Evolutionary conservation across 2,113 vertebrate species (phyloP).

Genomic region (Ammospiza caudacuta): DNA sequence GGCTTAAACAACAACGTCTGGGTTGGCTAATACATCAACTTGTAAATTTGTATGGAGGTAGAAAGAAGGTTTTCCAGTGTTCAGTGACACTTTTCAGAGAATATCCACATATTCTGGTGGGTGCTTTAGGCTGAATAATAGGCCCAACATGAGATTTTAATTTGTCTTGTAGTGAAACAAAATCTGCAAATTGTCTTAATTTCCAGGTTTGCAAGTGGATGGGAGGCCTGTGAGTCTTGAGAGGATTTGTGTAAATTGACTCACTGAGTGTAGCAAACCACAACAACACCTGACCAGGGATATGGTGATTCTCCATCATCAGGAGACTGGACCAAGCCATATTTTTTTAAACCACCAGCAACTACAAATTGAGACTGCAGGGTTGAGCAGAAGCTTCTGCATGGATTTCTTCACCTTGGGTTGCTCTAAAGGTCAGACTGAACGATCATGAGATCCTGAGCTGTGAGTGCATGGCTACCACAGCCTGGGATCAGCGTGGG

Average conservation of each 20-base stretch:
- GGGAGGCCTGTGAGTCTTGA: neutral
- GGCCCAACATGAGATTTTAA: neutral
- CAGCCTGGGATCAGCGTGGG: neutral
- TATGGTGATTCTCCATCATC: neutral
- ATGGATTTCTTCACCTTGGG: neutral
- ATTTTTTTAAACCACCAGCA: neutral
- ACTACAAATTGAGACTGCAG: neutral
- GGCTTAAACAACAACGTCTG: neutral
- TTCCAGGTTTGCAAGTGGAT: neutral
- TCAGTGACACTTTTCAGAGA: neutral
- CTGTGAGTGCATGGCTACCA: neutral
- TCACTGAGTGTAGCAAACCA: neutral
- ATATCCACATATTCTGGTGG: neutral
- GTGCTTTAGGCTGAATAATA: neutral
- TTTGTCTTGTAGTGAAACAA: neutral
- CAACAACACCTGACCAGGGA: neutral
- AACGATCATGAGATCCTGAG: neutral
- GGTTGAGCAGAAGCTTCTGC: neutral
- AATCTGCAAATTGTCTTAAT: neutral
- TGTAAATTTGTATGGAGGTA: neutral
- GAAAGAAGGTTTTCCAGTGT: neutral
- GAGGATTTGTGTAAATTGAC: neutral
- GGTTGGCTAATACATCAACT: neutral
- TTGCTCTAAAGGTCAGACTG: neutral
- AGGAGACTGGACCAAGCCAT: neutral